A percentile compares a stretch with the other conserved stretches of the same genome.
Conservation (phyloP, 2,113 vertebrate species). For the Anseranas semipalmata region DNA sequence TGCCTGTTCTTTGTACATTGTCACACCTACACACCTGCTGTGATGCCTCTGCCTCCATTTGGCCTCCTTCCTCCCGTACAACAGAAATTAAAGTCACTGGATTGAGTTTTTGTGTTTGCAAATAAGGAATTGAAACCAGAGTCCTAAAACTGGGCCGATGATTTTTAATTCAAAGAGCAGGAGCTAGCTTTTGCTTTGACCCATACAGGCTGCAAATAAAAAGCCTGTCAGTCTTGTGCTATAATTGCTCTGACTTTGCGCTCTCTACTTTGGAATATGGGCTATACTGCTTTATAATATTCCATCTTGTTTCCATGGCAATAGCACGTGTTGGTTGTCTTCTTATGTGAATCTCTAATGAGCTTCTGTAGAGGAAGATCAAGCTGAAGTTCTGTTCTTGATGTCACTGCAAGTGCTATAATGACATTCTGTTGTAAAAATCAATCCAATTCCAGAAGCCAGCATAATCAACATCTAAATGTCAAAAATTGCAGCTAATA, state of each 20-base stretch:
- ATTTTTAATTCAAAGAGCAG: not conserved
- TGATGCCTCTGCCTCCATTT: not conserved
- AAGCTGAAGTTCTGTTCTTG: slow-evolving; percentile 56
- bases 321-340: slow-evolving; percentile 57
- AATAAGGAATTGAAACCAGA: not conserved
- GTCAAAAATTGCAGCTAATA: slow-evolving; percentile 41
- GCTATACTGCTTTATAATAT: slow-evolving; percentile 44
- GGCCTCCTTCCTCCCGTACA: not conserved
- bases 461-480: slow-evolving; percentile 11
- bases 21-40: slow-evolving; percentile 35
- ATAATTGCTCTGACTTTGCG: slow-evolving; percentile 27
- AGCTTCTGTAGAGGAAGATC: slow-evolving; percentile 54
- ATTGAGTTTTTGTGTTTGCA: not conserved
- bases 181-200: slow-evolving; percentile 4
- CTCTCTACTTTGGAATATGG: slow-evolving; percentile 37
- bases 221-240: slow-evolving; percentile 1
- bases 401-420: not conserved
- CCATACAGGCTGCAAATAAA: slow-evolving; percentile 16
- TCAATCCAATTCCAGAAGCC: slow-evolving; percentile 16
- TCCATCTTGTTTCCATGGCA: slow-evolving; percentile 62
- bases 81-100: not conserved
- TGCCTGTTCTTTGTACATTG: not conserved
- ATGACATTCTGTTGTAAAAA: slow-evolving; percentile 51
- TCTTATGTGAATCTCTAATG: slow-evolving; percentile 62
- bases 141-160: not conserved